Evolutionary conservation across 2,888 invertebrate genomes (phyloP).

Genomic region (Troglohyphantes excavatus): DNA sequence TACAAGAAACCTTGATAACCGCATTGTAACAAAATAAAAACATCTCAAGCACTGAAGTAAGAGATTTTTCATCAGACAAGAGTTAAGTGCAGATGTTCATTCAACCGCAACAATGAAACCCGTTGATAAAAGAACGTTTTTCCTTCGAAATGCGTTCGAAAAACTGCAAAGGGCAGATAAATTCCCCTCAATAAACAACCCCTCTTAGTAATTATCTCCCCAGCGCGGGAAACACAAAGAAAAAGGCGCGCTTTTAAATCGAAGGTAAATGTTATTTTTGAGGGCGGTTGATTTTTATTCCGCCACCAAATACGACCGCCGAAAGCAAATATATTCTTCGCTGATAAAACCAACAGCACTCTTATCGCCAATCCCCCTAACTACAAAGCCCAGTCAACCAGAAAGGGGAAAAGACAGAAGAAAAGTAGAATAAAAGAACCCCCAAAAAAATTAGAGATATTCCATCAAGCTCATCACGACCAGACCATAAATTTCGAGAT

Average conservation of each 20-base stretch:
- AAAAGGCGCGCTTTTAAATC: not conserved
- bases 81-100: not conserved
- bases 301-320: not conserved
- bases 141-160: not conserved
- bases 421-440: not conserved
- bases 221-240: not conserved
- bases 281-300: constrained; percentile 23
- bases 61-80: not conserved
- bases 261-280: constrained; percentile 4
- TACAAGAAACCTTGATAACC: no score
- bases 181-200: not conserved
- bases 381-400: constrained; percentile 13
- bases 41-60: not conserved
- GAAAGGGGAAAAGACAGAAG: not conserved
- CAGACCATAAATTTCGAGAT: constrained; percentile 56
- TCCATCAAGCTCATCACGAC: constrained; percentile 59
- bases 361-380: not conserved
- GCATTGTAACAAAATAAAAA: not conserved
- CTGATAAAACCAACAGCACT: constrained; percentile 30
- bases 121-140: not conserved
- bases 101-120: not conserved
- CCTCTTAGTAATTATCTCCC: not conserved
- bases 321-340: constrained; percentile 22
- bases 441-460: constrained; percentile 29
- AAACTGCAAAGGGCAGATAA: not conserved